Evolutionary conservation across 2,113 vertebrate species (phyloP).

Genomic region (Rhinoderma darwinii): DNA sequence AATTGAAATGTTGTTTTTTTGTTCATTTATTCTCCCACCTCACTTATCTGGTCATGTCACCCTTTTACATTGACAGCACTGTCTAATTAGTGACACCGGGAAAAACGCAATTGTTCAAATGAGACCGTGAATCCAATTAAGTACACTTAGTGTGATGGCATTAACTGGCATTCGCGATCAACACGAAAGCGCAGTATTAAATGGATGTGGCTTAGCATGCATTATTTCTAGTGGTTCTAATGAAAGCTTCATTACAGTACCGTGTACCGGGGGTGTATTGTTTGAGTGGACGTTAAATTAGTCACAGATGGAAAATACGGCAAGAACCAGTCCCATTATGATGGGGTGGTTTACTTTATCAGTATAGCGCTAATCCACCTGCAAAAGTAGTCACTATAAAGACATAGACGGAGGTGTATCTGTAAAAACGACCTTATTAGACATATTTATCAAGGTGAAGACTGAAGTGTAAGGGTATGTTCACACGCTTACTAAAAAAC

Average conservation of each 20-base stretch:
- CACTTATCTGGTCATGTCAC: slow-evolving; percentile 20
- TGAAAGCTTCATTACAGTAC: slow-evolving; percentile 43
- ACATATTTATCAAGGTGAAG: too few relatives aligned
- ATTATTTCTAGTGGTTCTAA: slow-evolving; percentile 49
- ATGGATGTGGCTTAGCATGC: slow-evolving; percentile 23
- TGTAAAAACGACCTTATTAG: too few relatives aligned
- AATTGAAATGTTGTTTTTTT: slow-evolving; percentile 49
- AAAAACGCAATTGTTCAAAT: slow-evolving; percentile 43
- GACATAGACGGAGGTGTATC: too few relatives aligned
- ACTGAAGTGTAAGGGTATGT: too few relatives aligned
- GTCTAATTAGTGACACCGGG: slow-evolving; percentile 50
- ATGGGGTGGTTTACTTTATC: too few relatives aligned
- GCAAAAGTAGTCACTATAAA: background rate
- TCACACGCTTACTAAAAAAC: too few relatives aligned
- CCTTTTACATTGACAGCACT: slow-evolving; percentile 38
- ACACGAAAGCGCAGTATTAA: slow-evolving; percentile 8
- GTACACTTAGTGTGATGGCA: slow-evolving; percentile 50
- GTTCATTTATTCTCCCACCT: slow-evolving; percentile 6
- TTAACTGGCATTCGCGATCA: slow-evolving; percentile 43
- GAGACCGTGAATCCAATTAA: slow-evolving; percentile 53
- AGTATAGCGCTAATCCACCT: background rate
- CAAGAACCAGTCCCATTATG: background rate
- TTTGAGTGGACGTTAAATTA: slow-evolving; percentile 6
- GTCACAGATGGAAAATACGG: background rate
- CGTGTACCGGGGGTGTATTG: slow-evolving; percentile 36